Evolutionary conservation across 2,888 invertebrate genomes (phyloP), one percentile per base, ranked within the genome.

Genomic region (Eristalinus sepulchralis): DNA sequence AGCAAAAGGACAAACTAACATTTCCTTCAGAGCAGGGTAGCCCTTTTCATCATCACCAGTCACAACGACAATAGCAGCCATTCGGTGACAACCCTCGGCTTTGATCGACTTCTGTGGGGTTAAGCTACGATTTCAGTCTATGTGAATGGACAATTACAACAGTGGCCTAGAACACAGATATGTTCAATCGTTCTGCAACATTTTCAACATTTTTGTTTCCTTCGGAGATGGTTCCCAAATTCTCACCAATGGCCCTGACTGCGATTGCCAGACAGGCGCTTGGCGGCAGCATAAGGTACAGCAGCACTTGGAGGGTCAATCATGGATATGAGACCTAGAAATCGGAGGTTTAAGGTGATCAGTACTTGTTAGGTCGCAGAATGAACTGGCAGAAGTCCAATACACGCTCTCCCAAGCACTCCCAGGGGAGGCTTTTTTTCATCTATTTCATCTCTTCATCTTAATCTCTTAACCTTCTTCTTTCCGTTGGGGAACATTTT

Each of bases 271-370:
- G 97, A 97, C 90, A 98, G 96, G 94, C 99, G 99, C 93, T 98
- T 98, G 90, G 97, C 97, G 5, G 99, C 98, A 88, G 99, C 99
- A 92, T 98, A 98, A n/a, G 98, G 98, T 87, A 99, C 99, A 91
- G 98, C 98, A 89, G 98, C 98, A 90, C 99, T 95, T 17, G 99
- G 99, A 72, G 99, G 99, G 94, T 99, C 99, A 94, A 99, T 98
- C 98, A 99, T 98, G 89, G 98, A 98, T 97, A 99, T 98, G 34
- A 99, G 95, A 71, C 98, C 99, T 72, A 98, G 97, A 93, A 99
- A 99, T 88, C 98, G 95, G 71, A 98, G 95, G 91, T 96, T 96
- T 82, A 96, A 96, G 88, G 96, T 93, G 39, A 97, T 98, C 95
- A 98, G 93, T 96, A 99, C 93, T 98, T 96, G 92, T 98, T 98